Base-by-base conservation (phyloP, 2,113 vertebrate species). In the Heterotilapia buettikoferi region DNA sequence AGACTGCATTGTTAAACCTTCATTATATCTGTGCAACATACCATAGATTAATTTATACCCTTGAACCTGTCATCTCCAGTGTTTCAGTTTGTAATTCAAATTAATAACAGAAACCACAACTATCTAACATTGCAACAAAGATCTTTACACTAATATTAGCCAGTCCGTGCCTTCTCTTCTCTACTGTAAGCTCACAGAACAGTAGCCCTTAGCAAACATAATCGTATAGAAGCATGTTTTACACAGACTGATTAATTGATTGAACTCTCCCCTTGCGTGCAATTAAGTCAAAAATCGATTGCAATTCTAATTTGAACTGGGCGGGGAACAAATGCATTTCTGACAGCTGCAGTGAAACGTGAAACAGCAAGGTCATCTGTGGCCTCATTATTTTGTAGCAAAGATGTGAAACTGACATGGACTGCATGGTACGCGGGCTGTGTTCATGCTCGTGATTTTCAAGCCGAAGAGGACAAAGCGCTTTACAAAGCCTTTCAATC, bases 1-100 rank as follows among this genome's bases (percentile, higher is more conserved):
- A 84, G 56, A 50, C 7, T 59, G 71, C 71, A 26, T 14, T 82
- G 85, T 86, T 89, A 56, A 59, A 78, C 71, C 84, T 87, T 94
- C 91, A 94, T 95, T 94, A 95, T 91, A 94, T 92, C 83, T 93
- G 94, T 93, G 93, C 90, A 94, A 47, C n/a, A 86, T 76, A 92
- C 87, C 90, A 91, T 92, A 86, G 21, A 93, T 79, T 89, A 89
- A 92, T 86, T 6, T 45, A 84, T 61, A 78, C 59, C 57, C 43
- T 88, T 90, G 83, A 91, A 83, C 68, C 45, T 81, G 89, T 71
- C 26, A 78, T 87, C 88, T 83, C 68, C 71, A 84, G n/a, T 79
- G 68, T 59, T 85, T 90, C 84, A 82, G 82, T 88, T 83, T 79
- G 14, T 54, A 68, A 92, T 83, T 88, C 50, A 82, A 76, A 89